A percentile compares a stretch with the other conserved stretches of the same genome.
phyloP scores from a whole-genome alignment of 2,113 vertebrate genomes.

The Prionailurus bengalensis region DNA sequence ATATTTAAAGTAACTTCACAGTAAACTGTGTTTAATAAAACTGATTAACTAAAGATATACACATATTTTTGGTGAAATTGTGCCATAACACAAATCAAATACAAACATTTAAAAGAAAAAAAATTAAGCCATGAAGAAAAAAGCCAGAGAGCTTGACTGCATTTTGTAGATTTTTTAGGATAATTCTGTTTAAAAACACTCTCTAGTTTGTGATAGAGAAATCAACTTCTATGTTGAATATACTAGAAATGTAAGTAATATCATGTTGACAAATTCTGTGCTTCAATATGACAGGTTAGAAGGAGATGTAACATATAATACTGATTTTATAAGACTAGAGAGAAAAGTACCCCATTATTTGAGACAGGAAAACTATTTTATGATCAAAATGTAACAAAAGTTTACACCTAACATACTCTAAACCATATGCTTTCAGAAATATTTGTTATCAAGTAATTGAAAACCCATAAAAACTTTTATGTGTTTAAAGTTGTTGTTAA shows the following conservation, averaged over 20 bases:
- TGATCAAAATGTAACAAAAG: conserved; percentile 47
- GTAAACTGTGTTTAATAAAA: conserved; percentile 39
- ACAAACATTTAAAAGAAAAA: background rate
- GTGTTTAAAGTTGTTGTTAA: conserved; percentile 36
- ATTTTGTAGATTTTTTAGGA: background rate
- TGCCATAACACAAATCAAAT: background rate
- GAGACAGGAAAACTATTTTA: conserved; percentile 3
- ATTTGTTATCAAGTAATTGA: conserved; percentile 9
- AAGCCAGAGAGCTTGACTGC: background rate
- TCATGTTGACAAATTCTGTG: background rate
- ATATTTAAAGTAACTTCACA: conserved; percentile 49
- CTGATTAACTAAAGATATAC: conserved; percentile 5
- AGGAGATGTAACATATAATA: background rate
- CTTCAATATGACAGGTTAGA: background rate
- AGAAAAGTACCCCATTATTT: background rate
- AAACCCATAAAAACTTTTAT: conserved; percentile 35
- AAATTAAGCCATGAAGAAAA: conserved; percentile 27
- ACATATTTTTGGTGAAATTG: background rate
- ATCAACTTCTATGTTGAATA: conserved; percentile 8
- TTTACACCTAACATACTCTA: conserved; percentile 27
- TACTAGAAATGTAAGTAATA: conserved; percentile 16
- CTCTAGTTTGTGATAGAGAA: background rate
- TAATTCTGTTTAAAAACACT: conserved; percentile 44
- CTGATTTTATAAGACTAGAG: background rate
- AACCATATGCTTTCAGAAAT: conserved; percentile 32